Percentiles rank a stretch among this genome's conserved stretches.
These are phyloP conservation scores for Origma solitaria DNA, from an alignment of 2,113 vertebrate species.

Conservation along the genomic window DNA sequence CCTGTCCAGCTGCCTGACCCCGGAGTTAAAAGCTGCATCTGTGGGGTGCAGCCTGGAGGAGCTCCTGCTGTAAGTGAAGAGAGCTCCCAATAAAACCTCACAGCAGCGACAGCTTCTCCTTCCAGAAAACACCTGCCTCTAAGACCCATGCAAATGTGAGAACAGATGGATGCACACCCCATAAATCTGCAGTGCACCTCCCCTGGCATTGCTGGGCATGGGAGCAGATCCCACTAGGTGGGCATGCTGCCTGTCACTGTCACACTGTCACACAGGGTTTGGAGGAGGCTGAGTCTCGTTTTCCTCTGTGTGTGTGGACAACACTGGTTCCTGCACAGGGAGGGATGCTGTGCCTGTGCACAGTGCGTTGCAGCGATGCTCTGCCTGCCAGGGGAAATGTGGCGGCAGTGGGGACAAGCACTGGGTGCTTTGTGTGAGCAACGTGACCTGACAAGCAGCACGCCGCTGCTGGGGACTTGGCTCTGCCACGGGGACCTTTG, in stretches of 20 bases:
- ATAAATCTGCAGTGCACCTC: accelerated
- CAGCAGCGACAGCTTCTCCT: background rate
- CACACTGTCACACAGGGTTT: background rate
- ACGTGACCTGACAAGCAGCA: background rate
- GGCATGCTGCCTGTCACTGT: accelerated
- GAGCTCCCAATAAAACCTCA: background rate
- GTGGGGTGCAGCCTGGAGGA: background rate
- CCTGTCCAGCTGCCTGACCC: background rate
- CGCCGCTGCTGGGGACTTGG: background rate
- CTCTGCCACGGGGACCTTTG: accelerated
- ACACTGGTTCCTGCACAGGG: accelerated
- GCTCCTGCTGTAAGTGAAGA: background rate
- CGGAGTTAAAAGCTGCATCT: background rate
- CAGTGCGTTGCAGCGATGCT: background rate
- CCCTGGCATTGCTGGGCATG: background rate
- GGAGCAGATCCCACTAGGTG: background rate
- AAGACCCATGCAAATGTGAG: background rate
- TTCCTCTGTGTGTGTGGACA: background rate
- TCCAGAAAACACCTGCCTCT: background rate
- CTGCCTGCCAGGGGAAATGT: background rate
- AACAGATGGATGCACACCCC: background rate
- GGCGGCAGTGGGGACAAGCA: background rate
- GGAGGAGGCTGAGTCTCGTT: background rate
- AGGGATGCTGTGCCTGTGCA: background rate
- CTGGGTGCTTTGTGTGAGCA: background rate